Conservation (phyloP, 2,113 vertebrate genomes). For the Porphyrio hochstetteri region DNA sequence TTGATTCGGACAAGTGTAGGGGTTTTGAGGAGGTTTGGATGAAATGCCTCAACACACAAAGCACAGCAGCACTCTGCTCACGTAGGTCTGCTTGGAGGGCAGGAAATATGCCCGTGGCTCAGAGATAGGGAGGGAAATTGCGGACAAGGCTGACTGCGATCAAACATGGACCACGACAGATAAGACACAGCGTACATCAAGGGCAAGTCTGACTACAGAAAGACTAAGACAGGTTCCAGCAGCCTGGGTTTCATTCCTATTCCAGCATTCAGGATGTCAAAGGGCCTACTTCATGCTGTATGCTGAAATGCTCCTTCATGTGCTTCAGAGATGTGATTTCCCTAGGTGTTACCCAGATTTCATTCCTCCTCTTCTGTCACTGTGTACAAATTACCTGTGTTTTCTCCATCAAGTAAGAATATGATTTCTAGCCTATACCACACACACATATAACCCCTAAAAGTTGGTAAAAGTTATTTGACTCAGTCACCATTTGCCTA, state of each 20-base stretch:
- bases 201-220: not conserved
- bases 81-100: not conserved
- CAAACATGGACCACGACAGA: not conserved
- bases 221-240: not conserved
- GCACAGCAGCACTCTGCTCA: not conserved
- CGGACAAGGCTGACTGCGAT: not conserved
- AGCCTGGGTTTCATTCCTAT: not conserved
- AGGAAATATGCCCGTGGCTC: not conserved
- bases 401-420: not conserved
- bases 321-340: not conserved
- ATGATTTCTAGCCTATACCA: not conserved
- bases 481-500: not conserved
- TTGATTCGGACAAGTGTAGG: not conserved
- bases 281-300: not conserved
- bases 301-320: not conserved
- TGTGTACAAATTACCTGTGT: not conserved
- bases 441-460: not conserved
- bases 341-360: not conserved
- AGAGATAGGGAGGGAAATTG: not conserved
- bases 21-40: not conserved
- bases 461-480: not conserved
- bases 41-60: accelerated
- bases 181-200: not conserved
- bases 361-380: not conserved
- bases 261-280: not conserved